Base-by-base conservation (phyloP, 2,113 vertebrate genomes). In the Scopus umbretta region DNA sequence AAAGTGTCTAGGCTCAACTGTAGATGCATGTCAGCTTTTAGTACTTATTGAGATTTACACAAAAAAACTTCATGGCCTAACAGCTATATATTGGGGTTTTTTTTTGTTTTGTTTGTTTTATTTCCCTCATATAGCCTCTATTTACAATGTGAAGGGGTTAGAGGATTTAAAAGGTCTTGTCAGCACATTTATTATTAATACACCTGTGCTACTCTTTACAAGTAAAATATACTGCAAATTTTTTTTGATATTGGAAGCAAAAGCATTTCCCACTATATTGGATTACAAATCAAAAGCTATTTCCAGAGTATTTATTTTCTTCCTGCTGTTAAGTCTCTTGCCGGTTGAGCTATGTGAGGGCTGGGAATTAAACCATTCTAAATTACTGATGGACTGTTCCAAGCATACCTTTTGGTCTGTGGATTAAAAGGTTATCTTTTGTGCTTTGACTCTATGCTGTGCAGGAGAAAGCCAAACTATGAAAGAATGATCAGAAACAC, bases 391-490 rank as follows among this genome's bases (percentile, higher is more conserved):
- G 45, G 78, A 88, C 58, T 86, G 42, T 96, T 97, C 91, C 78
- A 96, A 96, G 94, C 68, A 53, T 67, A 93, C 40, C 32, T 53
- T 93, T 96, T 96, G 90, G 80, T 83, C 88, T 94, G 40, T 90
- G 80, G 40, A 70, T 91, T 81, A 86, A 49, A 49, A 92, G 55
- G 63, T 89, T 92, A 56, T 80, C 84, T 92, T 66, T 85, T 92
- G 53, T 94, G 74, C 34, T 96, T 94, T 92, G 90, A 88, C 66
- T 80, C 42, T 58, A 9, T 89, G 67, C 26, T 81, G 36, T 83
- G 23, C 73, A 92, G 49, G 68, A 94, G 87, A 88, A 96, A 96
- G 38, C 32, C 36, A 68, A 87, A 82, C 29, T 91, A 86, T 73
- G 71, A 75, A 91, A 95, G 52, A 94, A 92, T 92, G 65, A 32